phyloP scores from a whole-genome alignment of 2,113 vertebrate species.

The Raja brachyura region DNA sequence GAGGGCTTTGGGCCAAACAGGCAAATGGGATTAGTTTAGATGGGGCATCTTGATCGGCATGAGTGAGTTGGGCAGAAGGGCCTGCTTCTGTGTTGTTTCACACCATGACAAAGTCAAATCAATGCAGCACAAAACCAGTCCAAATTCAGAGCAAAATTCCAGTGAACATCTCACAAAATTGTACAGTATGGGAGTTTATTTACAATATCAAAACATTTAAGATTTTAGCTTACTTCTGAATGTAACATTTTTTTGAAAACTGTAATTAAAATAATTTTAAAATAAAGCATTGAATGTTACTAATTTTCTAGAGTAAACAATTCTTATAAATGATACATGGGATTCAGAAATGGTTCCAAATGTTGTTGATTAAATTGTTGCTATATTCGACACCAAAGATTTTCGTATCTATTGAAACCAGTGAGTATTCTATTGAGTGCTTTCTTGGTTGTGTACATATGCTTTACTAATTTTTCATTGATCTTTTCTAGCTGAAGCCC shows the following conservation, averaged over 20 bases:
- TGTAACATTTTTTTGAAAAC: background rate
- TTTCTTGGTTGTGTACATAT: background rate
- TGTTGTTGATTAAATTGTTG: background rate
- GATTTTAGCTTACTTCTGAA: background rate
- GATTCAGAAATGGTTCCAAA: background rate
- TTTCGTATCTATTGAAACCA: conserved; percentile 12
- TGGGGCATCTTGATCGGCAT: too few species aligned
- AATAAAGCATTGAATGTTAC: background rate
- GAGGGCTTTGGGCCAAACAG: too few species aligned
- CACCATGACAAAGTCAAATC: background rate
- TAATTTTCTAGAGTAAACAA: background rate
- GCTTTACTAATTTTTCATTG: background rate
- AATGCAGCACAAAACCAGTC: background rate
- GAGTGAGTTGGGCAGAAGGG: too few species aligned
- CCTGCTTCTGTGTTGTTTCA: too few species aligned
- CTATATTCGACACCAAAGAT: conserved; percentile 11
- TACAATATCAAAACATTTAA: background rate
- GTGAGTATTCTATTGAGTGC: background rate
- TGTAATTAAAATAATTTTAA: background rate
- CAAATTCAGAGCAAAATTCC: background rate
- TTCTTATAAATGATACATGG: background rate
- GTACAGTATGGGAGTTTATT: background rate
- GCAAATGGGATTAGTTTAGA: too few species aligned
- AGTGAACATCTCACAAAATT: background rate
- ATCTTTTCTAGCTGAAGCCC: background rate